phyloP scores from a whole-genome alignment of 2,888 invertebrate species.

The Nebria salina region DNA sequence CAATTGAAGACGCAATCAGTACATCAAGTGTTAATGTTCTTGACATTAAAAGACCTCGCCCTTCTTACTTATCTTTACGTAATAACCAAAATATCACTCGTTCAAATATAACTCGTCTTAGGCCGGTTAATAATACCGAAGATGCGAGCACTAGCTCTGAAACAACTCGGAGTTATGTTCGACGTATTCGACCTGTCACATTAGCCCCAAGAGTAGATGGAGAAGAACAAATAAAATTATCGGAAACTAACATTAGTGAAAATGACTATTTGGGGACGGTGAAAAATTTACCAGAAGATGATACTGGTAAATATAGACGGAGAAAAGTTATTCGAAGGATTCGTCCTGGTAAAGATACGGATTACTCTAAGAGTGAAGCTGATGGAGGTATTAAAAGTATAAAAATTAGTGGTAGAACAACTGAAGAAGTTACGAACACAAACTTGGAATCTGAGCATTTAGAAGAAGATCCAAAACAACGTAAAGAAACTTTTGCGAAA shows the following conservation, averaged over 20 bases:
- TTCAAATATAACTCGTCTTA: slow-evolving; percentile 21
- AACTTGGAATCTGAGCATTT: neutral
- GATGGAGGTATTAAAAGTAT: slow-evolving; percentile 21
- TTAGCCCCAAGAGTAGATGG: slow-evolving; percentile 51
- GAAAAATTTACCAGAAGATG: slow-evolving; percentile 38
- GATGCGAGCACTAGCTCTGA: slow-evolving; percentile 45
- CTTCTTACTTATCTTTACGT: slow-evolving; percentile 29
- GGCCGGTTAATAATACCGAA: slow-evolving; percentile 51
- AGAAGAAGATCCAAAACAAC: slow-evolving; percentile 9
- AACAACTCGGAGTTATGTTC: slow-evolving; percentile 28
- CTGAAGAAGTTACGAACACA: slow-evolving; percentile 23
- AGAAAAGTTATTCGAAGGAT: slow-evolving; percentile 44
- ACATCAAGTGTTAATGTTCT: slow-evolving; percentile 20
- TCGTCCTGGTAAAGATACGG: slow-evolving; percentile 37
- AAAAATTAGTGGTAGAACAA: slow-evolving; percentile 9
- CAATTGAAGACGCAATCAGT: slow-evolving; percentile 8
- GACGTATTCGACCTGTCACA: slow-evolving; percentile 32
- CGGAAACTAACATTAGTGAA: slow-evolving; percentile 61
- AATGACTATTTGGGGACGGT: slow-evolving; percentile 56
- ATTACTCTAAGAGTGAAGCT: slow-evolving; percentile 21
- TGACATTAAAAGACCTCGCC: slow-evolving; percentile 32
- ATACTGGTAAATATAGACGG: slow-evolving; percentile 30
- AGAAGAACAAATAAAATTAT: slow-evolving; percentile 61
- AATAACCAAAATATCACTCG: slow-evolving; percentile 29
- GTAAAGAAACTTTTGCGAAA: slow-evolving; percentile 31